These are phyloP conservation scores for Drosophila mulleri DNA, from an alignment of 2,888 invertebrate genomes.

Conservation along the genomic window DNA sequence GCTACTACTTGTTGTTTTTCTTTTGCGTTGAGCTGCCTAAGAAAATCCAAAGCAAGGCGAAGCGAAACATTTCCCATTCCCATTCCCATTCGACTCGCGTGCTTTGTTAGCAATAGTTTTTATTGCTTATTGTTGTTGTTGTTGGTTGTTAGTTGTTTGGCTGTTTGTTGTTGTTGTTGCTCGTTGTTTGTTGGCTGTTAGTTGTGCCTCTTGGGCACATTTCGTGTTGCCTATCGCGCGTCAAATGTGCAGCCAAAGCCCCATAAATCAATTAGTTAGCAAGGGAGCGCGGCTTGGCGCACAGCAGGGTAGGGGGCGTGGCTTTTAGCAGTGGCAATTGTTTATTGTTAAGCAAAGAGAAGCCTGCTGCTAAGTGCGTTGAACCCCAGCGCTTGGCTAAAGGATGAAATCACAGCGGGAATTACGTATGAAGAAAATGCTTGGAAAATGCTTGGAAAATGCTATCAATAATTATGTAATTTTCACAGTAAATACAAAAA, in stretches of 20 bases:
- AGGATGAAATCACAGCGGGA: neutral
- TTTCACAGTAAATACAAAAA: too few relatives aligned
- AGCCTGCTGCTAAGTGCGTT: constrained; percentile 6
- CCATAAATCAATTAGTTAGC: constrained; percentile 71
- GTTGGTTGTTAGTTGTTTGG: constrained; percentile 16
- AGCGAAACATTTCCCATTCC: constrained; percentile 39
- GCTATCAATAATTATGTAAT: too few relatives aligned
- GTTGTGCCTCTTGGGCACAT: constrained; percentile 45
- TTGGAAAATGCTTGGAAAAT: neutral
- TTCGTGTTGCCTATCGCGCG: constrained; percentile 69
- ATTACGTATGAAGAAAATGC: neutral
- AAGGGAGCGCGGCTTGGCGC: neutral
- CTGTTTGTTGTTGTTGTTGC: constrained; percentile 9
- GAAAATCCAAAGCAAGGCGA: constrained; percentile 19
- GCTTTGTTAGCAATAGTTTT: constrained; percentile 33
- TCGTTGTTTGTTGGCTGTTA: constrained; percentile 9
- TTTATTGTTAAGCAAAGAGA: neutral
- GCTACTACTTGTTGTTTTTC: too few relatives aligned
- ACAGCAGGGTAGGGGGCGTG: constrained; percentile 4
- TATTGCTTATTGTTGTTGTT: constrained; percentile 30
- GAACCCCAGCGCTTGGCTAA: constrained; percentile 11
- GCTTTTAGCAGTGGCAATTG: constrained; percentile 18
- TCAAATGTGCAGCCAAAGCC: constrained; percentile 50
- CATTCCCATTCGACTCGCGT: constrained; percentile 62
- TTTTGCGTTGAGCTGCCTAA: constrained; percentile 16